Percentiles rank a stretch among this genome's conserved stretches.
Conservation (phyloP, 2,113 vertebrate species). For the Oncorhynchus tshawytscha region DNA sequence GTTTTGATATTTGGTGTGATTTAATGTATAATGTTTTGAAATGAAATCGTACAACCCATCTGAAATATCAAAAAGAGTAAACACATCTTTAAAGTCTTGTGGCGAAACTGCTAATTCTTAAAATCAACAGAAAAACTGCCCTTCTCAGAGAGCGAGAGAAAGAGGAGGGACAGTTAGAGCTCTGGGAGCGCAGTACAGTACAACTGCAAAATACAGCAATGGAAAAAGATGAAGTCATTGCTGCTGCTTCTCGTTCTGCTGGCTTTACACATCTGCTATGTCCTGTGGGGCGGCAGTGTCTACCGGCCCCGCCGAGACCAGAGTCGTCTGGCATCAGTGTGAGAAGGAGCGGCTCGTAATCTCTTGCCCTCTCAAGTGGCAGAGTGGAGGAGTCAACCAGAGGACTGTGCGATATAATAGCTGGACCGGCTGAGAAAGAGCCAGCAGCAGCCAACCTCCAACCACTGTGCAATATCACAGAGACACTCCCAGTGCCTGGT, state of each 20-base stretch:
- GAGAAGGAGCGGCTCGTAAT: conserved; percentile 48
- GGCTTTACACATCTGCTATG: conserved; percentile 54
- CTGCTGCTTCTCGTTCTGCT: conserved; percentile 36
- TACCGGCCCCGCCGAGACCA: conserved; percentile 48
- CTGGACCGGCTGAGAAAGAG: conserved; percentile 31
- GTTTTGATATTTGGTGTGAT: conserved; percentile 13
- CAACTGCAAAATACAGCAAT: conserved; percentile 34
- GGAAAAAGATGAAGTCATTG: conserved; percentile 70
- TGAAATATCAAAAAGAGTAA: neutral
- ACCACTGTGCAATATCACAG: conserved; percentile 52
- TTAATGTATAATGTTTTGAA: neutral
- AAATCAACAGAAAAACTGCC: conserved; percentile 47
- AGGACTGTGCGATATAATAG: conserved; percentile 67
- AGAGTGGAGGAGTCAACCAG: conserved; percentile 64
- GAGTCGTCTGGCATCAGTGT: neutral
- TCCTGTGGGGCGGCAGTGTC: conserved; percentile 48
- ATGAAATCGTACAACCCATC: conserved; percentile 16
- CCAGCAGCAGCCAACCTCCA: conserved; percentile 42
- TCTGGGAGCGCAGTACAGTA: neutral
- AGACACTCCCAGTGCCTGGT: conserved; percentile 41
- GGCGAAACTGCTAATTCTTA: conserved; percentile 30
- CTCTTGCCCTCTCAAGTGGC: conserved; percentile 63
- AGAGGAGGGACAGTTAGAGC: conserved; percentile 16
- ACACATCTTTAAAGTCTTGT: neutral
- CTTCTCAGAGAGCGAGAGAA: conserved; percentile 28